A percentile compares a stretch with the other conserved stretches of the same genome.
Evolutionary conservation across 2,797 vertebrate genomes (phyloP).

Genomic region (Poeciliopsis infans): DNA sequence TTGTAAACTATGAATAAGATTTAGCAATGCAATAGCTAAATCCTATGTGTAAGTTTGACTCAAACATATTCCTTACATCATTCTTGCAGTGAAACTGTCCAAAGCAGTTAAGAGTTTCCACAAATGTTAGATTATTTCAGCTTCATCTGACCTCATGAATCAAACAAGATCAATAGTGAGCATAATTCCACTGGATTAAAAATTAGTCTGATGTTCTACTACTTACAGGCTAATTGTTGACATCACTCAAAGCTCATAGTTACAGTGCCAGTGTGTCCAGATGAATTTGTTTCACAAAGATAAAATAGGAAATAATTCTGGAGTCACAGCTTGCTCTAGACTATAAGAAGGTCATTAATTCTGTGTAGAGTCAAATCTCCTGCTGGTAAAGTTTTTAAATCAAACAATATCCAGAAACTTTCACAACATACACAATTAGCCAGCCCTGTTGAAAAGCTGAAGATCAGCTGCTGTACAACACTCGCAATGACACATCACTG

Average conservation of each 20-base stretch:
- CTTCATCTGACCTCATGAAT: neutral
- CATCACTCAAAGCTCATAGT: conserved; percentile 12
- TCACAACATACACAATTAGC: neutral
- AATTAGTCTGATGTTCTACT: conserved; percentile 10
- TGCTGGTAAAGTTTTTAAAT: neutral
- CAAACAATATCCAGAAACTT: neutral
- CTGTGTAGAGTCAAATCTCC: neutral
- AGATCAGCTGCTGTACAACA: neutral
- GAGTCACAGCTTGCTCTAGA: neutral
- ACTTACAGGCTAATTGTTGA: conserved; percentile 5
- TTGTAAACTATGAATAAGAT: neutral
- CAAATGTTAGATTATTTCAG: neutral
- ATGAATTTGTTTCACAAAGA: neutral
- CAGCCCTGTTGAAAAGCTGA: neutral
- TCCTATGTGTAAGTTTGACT: no score
- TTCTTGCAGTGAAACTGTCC: neutral
- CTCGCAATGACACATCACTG: neutral
- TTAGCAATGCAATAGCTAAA: neutral
- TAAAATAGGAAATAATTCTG: neutral
- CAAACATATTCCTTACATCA: neutral
- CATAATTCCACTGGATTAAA: neutral
- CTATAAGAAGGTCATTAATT: neutral
- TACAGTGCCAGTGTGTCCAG: neutral
- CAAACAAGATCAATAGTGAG: neutral
- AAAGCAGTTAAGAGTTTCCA: neutral